These are phyloP conservation scores for Nephila pilipes DNA, from an alignment of 1,140 invertebrate species.

Conservation along the genomic window DNA sequence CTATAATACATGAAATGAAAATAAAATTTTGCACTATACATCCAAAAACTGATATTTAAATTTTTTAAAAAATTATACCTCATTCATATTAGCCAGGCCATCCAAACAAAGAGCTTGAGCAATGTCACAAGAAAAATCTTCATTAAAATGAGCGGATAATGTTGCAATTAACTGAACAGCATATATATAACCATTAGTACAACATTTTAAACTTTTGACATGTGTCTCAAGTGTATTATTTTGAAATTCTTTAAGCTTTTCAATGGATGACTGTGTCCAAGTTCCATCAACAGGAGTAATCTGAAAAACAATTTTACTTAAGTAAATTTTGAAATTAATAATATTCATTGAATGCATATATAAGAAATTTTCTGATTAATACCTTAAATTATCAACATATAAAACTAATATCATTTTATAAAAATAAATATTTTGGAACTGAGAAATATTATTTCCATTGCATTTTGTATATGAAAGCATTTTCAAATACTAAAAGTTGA, in stretches of 20 bases:
- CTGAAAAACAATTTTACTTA: slow-evolving; percentile 17
- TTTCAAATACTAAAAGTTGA: too few species aligned
- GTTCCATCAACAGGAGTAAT: slow-evolving; percentile 14
- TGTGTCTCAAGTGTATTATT: slow-evolving; percentile 28
- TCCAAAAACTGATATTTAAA: too few species aligned
- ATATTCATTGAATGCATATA: too few species aligned
- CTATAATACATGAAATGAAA: too few species aligned
- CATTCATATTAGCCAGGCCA: slow-evolving; percentile 1
- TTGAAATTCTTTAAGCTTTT: slow-evolving; percentile 49
- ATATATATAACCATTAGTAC: background rate
- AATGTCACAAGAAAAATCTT: slow-evolving; percentile 53
- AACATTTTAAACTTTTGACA: slow-evolving; percentile 48
- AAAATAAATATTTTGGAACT: background rate
- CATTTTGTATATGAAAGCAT: too few species aligned
- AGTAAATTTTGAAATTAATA: background rate
- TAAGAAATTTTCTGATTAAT: too few species aligned
- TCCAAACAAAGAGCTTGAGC: slow-evolving; percentile 42
- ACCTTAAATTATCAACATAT: background rate
- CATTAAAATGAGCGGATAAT: background rate
- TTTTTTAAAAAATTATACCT: background rate
- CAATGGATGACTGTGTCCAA: slow-evolving; percentile 31
- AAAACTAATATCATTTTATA: background rate
- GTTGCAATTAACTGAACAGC: slow-evolving; percentile 55
- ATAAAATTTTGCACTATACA: too few species aligned
- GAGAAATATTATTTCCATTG: too few species aligned